Conservation (phyloP, 2,113 vertebrate species). For the Caloenas nicobarica region DNA sequence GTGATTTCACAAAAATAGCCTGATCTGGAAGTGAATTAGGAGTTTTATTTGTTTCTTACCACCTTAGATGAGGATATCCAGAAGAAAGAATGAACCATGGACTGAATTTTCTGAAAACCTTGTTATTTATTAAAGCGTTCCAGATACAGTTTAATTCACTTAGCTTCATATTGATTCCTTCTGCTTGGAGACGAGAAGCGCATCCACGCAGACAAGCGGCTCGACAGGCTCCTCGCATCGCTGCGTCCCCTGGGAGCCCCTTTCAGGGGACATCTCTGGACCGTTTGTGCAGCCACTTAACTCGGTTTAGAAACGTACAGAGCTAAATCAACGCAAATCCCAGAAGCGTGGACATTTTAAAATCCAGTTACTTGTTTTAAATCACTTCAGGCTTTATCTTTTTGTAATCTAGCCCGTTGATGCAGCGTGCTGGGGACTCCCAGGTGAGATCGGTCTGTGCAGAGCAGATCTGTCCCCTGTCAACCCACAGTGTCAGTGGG, state of each 20-base stretch:
- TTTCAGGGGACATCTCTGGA: not conserved
- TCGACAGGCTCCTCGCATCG: not conserved
- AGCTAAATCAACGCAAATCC: not conserved
- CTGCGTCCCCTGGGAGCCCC: not conserved
- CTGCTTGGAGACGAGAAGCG: not conserved
- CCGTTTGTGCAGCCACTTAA: not conserved
- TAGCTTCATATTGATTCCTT: not conserved
- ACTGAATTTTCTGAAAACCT: not conserved
- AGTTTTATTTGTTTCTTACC: not conserved
- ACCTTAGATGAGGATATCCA: not conserved
- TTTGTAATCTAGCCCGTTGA: fast-evolving
- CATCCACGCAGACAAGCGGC: not conserved
- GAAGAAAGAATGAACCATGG: not conserved
- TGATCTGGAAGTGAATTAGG: not conserved
- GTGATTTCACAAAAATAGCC: not conserved
- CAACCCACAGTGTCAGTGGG: not conserved
- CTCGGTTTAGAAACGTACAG: fast-evolving
- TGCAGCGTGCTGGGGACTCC: not conserved
- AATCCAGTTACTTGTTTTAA: not conserved
- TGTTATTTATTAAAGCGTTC: not conserved
- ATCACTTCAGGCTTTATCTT: not conserved
- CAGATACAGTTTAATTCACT: not conserved
- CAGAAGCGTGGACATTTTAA: not conserved
- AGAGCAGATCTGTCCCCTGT: not conserved
- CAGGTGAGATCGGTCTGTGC: fast-evolving